A percentile compares a stretch with the other conserved stretches of the same genome.
Evolutionary conservation across 1,140 invertebrate genomes (phyloP).

Genomic region (Fopius arisanus): DNA sequence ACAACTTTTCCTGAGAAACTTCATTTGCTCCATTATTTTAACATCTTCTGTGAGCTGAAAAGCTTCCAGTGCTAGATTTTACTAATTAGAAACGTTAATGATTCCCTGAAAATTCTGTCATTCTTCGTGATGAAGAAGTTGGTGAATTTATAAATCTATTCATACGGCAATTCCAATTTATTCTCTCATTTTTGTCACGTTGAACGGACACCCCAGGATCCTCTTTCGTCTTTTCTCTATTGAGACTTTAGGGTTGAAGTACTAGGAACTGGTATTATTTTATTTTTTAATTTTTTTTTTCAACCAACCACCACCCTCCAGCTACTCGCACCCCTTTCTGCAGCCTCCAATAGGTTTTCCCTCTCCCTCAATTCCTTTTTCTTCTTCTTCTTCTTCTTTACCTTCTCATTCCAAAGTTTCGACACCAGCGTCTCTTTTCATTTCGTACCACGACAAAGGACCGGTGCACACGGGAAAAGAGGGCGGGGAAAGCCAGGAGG

Average conservation of each 20-base stretch:
- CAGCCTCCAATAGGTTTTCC: not conserved
- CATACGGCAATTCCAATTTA: not conserved
- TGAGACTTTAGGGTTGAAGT: not conserved
- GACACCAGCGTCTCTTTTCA: slow-evolving; percentile 39
- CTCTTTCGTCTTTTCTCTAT: not conserved
- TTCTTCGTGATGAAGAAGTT: no score
- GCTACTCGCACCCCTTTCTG: not conserved
- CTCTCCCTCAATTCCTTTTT: slow-evolving; percentile 36
- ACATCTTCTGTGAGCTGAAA: not conserved
- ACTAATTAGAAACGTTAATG: no score
- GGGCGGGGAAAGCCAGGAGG: slow-evolving; percentile 6
- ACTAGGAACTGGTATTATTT: not conserved
- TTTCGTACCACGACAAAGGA: slow-evolving; percentile 28
- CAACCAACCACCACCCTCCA: not conserved
- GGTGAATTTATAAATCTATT: not conserved
- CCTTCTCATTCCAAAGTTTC: slow-evolving; percentile 35
- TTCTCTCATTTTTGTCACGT: not conserved
- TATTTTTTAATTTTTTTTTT: not conserved
- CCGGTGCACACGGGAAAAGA: not conserved
- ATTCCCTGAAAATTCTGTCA: no score
- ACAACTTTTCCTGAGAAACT: not conserved
- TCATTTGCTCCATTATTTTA: not conserved
- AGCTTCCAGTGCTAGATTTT: no score
- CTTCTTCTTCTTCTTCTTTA: slow-evolving; percentile 12
- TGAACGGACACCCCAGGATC: not conserved